These are phyloP conservation scores for Formicarius rufipectus DNA, from an alignment of 2,113 vertebrate genomes.

Conservation along the genomic window DNA sequence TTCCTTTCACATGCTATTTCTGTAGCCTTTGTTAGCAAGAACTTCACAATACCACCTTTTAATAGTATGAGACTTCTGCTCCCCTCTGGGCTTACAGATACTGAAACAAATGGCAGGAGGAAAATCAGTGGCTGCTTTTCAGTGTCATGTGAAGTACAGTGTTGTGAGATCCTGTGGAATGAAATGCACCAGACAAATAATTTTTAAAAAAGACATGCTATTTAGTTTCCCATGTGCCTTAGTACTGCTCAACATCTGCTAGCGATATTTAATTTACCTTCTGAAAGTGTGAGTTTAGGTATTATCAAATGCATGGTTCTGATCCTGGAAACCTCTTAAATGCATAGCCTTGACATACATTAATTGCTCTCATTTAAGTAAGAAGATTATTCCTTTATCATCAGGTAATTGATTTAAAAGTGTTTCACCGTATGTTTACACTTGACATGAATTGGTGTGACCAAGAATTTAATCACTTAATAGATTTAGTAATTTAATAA, in stretches of 20 bases:
- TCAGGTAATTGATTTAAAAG: slow-evolving; percentile 71
- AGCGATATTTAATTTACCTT: slow-evolving; percentile 12
- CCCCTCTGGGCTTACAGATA: fast-evolving
- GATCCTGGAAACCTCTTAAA: slow-evolving; percentile 68
- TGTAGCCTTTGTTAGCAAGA: not conserved
- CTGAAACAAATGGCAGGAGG: not conserved
- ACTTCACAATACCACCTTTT: not conserved
- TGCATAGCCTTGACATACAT: slow-evolving; percentile 46
- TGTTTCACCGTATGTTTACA: slow-evolving; percentile 63
- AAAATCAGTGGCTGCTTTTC: not conserved
- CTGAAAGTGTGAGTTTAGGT: slow-evolving; percentile 66
- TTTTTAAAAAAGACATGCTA: not conserved
- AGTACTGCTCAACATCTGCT: not conserved
- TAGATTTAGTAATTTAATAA: slow-evolving; percentile 55
- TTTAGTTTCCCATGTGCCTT: not conserved
- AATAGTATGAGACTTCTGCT: not conserved
- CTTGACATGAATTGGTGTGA: slow-evolving; percentile 23
- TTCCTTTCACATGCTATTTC: not conserved
- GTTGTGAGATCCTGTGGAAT: not conserved
- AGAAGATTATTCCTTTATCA: slow-evolving; percentile 70
- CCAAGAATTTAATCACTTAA: slow-evolving; percentile 53
- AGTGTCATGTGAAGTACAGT: not conserved
- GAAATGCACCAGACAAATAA: not conserved
- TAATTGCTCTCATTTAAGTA: slow-evolving; percentile 69
- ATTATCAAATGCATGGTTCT: slow-evolving; percentile 23